Evolutionary conservation across 1,140 invertebrate species (phyloP), one percentile per base, ranked within the genome.

Genomic region (Ceratitis capitata): DNA sequence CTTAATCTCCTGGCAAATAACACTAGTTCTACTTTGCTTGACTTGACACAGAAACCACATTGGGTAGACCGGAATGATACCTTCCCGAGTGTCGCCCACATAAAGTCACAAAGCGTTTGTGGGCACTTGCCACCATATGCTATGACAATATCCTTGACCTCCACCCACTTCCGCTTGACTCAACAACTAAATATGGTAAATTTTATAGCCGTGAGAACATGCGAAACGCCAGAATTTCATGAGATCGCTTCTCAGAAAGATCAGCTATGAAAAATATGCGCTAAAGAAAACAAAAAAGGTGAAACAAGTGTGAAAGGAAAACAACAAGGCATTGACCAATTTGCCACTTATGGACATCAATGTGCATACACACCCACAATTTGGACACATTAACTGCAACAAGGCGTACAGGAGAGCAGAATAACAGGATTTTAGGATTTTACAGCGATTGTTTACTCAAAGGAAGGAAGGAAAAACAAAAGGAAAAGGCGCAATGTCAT

Each of bases 271-370:
- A 69, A 35, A 69, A 61, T 26, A 61, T 14, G 14, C 29, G 16
- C 1, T 23, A 12, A 32, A 39, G 19, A 42, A 29, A 61, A 14
- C 1, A 6, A 26, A 26, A 7, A 78, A 78, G n/a, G n/a, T 7
- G 39, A 19, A 10, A 78, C 69, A 78, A 78, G 69, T 78, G 69
- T 39, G 69, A 78, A 78, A 78, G 7, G 26, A 42, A 78, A 78
- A 78, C 35, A 47, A n/a, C 0, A 9, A 12, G n/a, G 14, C 19
- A n/a, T 0, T 45, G 19, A 45, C 69, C 69, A 78, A n/a, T 78
- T 78, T 45, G 69, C 3, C 64, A 35, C 29, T 74, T n/a, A 35
- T 45, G 3, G 26, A 23, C 29, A 26, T 3, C 23, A 5, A 3
- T 32, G 14, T 14, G n/a, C 4, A 9, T 56, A 56, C 51, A 78